Percentiles rank a stretch among this genome's conserved stretches.
Conservation (phyloP, 2,113 vertebrate genomes). For the Crotophaga sulcirostris region DNA sequence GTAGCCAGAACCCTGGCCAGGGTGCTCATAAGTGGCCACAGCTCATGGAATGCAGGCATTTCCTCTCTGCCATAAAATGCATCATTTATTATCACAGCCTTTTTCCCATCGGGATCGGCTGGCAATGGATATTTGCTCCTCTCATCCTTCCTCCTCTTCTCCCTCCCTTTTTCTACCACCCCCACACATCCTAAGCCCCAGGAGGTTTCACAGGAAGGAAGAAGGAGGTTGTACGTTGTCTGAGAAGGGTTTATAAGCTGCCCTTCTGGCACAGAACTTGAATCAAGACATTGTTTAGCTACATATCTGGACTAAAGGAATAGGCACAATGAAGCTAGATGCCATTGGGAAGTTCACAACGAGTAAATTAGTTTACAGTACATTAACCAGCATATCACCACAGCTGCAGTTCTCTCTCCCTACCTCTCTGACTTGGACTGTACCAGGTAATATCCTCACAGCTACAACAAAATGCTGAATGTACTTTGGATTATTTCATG, state of each 20-base stretch:
- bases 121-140: neutral
- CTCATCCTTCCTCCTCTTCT: neutral
- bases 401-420: neutral
- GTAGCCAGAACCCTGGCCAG: neutral
- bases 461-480: neutral
- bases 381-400: neutral
- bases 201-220: constrained; percentile 2
- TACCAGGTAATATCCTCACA: neutral
- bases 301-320: neutral
- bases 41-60: constrained; percentile 35
- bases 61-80: constrained; percentile 38
- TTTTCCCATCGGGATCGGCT: neutral
- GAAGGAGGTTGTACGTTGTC: neutral
- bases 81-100: neutral
- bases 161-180: neutral
- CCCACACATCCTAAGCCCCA: neutral
- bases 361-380: neutral
- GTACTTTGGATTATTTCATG: neutral
- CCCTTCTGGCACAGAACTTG: constrained; percentile 2
- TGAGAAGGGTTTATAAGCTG: constrained; percentile 32
- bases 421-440: neutral
- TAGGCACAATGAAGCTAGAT: neutral
- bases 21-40: neutral
- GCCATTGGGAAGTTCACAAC: neutral
- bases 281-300: neutral